A percentile compares a stretch with the other conserved stretches of the same genome.
phyloP scores from a whole-genome alignment of 1,140 invertebrate genomes.

The Ganaspis sp. region DNA sequence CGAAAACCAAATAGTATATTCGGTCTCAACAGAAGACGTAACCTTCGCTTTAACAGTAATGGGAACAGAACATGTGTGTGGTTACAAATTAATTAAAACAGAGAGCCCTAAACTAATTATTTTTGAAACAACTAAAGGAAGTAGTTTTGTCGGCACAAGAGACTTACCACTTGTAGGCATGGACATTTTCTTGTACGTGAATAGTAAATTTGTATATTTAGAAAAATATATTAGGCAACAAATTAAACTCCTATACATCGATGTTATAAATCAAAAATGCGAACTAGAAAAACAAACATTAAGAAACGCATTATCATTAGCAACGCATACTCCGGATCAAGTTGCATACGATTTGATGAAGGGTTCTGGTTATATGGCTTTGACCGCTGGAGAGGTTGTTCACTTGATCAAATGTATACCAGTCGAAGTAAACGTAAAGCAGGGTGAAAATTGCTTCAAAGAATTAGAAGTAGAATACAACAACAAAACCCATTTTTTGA shows the following conservation, averaged over 20 bases:
- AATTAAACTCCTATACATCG: conserved; percentile 37
- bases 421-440: not conserved
- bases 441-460: not conserved
- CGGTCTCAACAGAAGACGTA: no score
- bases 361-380: conserved; percentile 41
- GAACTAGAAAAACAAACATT: conserved; percentile 33
- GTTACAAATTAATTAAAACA: no score
- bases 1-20: no score
- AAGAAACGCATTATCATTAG: conserved; percentile 31
- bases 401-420: conserved; percentile 44
- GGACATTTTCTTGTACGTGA: not conserved
- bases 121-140: no score
- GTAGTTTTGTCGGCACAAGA: no score
- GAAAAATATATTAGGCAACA: not conserved
- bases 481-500: not conserved
- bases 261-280: conserved; percentile 42
- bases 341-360: conserved; percentile 50
- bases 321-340: conserved; percentile 37
- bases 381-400: conserved; percentile 40
- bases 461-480: not conserved
- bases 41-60: no score
- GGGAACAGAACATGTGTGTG: no score
- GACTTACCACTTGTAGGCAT: not conserved
- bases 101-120: no score
- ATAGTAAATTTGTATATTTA: not conserved